Conservation (phyloP, 2,113 vertebrate species). For the Mionectes macconnelli region DNA sequence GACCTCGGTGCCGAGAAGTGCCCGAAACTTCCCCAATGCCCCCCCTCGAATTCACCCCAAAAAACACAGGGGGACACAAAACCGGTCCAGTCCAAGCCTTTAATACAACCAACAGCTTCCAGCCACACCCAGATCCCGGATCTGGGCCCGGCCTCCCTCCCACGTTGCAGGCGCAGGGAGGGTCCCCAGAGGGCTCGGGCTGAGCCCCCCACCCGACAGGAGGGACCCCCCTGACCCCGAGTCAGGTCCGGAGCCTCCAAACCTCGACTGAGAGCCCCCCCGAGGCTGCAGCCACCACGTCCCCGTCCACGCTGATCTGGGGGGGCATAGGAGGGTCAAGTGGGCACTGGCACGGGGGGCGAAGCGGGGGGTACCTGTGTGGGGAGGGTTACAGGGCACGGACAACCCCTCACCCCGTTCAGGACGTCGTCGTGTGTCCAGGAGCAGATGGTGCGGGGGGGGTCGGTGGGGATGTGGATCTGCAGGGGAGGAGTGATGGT, state of each 20-base stretch:
- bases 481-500: background rate
- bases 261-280: conserved; percentile 82
- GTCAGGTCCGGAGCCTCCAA: conserved; percentile 80
- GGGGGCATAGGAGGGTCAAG: background rate
- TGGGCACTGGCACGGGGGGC: too few species aligned
- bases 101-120: background rate
- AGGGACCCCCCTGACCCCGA: too few species aligned
- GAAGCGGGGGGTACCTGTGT: too few species aligned
- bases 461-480: conserved; percentile 87
- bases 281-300: conserved; percentile 83
- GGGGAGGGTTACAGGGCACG: too few species aligned
- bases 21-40: background rate
- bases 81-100: background rate
- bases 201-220: background rate
- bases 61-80: background rate
- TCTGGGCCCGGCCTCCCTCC: too few species aligned
- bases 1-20: background rate
- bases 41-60: background rate
- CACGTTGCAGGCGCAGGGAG: accelerated
- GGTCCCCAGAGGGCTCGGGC: background rate
- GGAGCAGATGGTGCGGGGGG: conserved; percentile 85
- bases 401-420: conserved; percentile 79
- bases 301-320: conserved; percentile 84
- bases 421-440: conserved; percentile 75
- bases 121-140: background rate